Evolutionary conservation across 2,888 invertebrate species (phyloP), one percentile per base, ranked within the genome.

Genomic region (Lepidonotus clava): DNA sequence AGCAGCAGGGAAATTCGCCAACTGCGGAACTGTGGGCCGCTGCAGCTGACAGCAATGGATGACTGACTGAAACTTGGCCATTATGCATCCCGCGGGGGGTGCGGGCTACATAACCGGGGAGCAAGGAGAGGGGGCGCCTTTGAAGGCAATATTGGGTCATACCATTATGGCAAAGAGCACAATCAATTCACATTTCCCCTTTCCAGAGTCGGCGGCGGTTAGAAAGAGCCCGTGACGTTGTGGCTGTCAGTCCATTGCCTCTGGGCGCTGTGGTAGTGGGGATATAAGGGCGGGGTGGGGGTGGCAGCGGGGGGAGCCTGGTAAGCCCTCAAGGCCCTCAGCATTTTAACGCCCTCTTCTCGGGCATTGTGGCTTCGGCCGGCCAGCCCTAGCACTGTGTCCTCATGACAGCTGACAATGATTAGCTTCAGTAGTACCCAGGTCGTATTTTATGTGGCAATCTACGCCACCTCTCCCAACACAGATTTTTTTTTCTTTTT

Each of bases 121-220:
- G n/a, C 61, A 56, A 18, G 46, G 46, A 18, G 46, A 11, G 46
- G 18, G 6, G 46, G 46, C 46, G 5, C 24, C 61, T 28, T 61
- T 61, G 61, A 61, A 61, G 61, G 61, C 61, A 61, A 61, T 61
- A n/a, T 24, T 61, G 61, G 61, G 61, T 61, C 61, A 61, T 61
- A 61, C 61, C 61, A 61, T 61, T 61, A 61, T 61, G 61, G 28
- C 61, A 61, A 61, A 61, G 61, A 61, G 61, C 61, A 61, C 61
- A 61, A 61, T 61, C 61, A 61, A 61, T 61, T 61, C 61, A 61
- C 28, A 61, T 61, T 61, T 61, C 61, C 61, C 61, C 28, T 24
- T 11, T n/a, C n/a, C n/a, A n/a, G n/a, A n/a, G n/a, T n/a, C 2
- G 53, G 53, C 53, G 18, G 53, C 21, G 21, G 21, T 2, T 53